Conservation (phyloP, 1,140 invertebrate species). For the Neocloeon triangulifer region DNA sequence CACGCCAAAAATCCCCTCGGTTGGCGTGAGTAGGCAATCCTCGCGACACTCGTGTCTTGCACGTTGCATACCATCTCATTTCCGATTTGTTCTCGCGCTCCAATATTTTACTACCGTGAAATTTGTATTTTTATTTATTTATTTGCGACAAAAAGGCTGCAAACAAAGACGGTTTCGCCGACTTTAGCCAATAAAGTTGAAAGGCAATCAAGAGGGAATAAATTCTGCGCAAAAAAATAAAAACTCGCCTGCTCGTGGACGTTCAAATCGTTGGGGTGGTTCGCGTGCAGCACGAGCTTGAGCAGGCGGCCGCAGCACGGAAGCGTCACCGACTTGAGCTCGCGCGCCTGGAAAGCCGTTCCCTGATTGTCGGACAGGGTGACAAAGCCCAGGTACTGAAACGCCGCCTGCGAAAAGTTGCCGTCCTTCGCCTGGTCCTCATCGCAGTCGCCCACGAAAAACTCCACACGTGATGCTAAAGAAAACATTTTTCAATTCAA, state of each 20-base stretch:
- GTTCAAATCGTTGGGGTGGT: conserved; percentile 51
- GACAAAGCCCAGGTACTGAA: conserved; percentile 57
- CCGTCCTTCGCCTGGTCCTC: conserved; percentile 14
- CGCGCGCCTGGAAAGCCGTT: conserved; percentile 60
- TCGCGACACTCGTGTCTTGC: too few species aligned
- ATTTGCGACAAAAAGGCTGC: too few species aligned
- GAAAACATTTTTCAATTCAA: neutral
- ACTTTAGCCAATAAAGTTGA: too few species aligned
- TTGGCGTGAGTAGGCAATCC: too few species aligned
- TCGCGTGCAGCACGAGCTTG: conserved; percentile 61
- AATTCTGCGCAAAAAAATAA: too few species aligned
- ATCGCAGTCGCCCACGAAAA: conserved; percentile 24
- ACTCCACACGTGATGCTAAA: conserved; percentile 1
- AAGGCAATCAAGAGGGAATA: too few species aligned
- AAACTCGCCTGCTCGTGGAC: conserved; percentile 51
- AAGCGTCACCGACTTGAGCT: conserved; percentile 65
- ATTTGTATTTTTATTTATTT: too few species aligned
- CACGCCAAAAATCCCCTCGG: too few species aligned
- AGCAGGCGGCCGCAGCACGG: conserved; percentile 55
- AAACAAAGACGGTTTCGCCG: too few species aligned
- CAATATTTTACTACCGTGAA: too few species aligned
- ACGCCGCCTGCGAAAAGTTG: conserved; percentile 23
- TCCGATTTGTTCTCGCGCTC: too few species aligned
- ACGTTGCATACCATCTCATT: too few species aligned
- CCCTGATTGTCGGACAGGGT: conserved; percentile 57